These are phyloP conservation scores for Brachionus paranguensis DNA, from an alignment of 1,140 invertebrate genomes.

Conservation along the genomic window DNA sequence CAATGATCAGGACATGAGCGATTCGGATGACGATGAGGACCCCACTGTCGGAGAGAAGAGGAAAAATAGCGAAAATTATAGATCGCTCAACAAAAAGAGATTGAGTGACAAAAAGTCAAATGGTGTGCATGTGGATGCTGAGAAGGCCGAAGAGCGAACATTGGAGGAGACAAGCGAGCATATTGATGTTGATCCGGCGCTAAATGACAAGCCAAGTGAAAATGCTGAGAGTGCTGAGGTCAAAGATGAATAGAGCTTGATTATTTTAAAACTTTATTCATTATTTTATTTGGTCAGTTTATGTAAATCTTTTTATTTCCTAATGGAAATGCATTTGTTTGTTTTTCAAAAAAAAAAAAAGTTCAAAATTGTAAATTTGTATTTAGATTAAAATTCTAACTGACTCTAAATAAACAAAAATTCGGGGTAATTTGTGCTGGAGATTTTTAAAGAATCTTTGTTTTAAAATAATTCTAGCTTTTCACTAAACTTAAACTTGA, in stretches of 20 bases:
- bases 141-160: background rate
- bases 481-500: background rate
- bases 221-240: background rate
- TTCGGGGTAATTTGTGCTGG: background rate
- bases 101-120: slow-evolving; percentile 14
- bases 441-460: background rate
- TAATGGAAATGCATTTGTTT: background rate
- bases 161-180: background rate
- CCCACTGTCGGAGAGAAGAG: slow-evolving; percentile 3
- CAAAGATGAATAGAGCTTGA: background rate
- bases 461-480: background rate
- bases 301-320: background rate
- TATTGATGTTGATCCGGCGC: slow-evolving; percentile 12
- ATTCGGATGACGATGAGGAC: slow-evolving; percentile 25
- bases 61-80: slow-evolving; percentile 28
- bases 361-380: background rate
- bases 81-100: background rate
- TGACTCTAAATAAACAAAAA: background rate
- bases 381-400: background rate
- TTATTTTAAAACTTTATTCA: background rate
- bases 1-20: slow-evolving; percentile 32
- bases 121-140: slow-evolving; percentile 4
- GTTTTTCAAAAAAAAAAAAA: background rate
- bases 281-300: background rate
- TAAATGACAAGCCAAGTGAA: background rate